phyloP scores from a whole-genome alignment of 2,797 vertebrate species.

The Squalus acanthias region DNA sequence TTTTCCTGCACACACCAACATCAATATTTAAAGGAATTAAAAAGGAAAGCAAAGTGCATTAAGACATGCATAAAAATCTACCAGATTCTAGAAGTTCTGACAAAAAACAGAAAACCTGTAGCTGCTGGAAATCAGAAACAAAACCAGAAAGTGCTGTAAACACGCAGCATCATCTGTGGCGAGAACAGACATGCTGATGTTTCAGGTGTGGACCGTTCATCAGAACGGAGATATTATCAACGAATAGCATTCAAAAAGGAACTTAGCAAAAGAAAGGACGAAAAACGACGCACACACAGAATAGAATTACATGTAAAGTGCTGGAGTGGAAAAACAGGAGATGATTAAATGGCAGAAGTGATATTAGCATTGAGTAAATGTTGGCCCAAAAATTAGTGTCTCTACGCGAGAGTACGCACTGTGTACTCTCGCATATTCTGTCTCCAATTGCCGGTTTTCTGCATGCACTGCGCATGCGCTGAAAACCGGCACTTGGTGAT shows the following conservation, averaged over 20 bases:
- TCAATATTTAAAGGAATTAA: background rate
- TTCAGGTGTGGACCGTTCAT: background rate
- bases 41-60: background rate
- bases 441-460: too few relatives aligned
- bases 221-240: background rate
- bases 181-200: background rate
- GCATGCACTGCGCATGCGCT: too few relatives aligned
- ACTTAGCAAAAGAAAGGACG: background rate
- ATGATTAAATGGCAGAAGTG: background rate
- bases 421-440: too few relatives aligned
- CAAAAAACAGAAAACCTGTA: background rate
- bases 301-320: background rate
- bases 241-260: background rate
- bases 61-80: background rate
- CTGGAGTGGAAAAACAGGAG: background rate
- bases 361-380: background rate
- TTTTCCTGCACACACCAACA: slow-evolving; percentile 26
- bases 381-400: too few relatives aligned
- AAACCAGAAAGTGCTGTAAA: background rate
- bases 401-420: too few relatives aligned
- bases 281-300: background rate
- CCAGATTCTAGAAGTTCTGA: background rate
- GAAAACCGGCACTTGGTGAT: too few relatives aligned
- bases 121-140: background rate
- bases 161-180: background rate